Conservation (phyloP, 2,888 invertebrate species). For the Dione juno region DNA sequence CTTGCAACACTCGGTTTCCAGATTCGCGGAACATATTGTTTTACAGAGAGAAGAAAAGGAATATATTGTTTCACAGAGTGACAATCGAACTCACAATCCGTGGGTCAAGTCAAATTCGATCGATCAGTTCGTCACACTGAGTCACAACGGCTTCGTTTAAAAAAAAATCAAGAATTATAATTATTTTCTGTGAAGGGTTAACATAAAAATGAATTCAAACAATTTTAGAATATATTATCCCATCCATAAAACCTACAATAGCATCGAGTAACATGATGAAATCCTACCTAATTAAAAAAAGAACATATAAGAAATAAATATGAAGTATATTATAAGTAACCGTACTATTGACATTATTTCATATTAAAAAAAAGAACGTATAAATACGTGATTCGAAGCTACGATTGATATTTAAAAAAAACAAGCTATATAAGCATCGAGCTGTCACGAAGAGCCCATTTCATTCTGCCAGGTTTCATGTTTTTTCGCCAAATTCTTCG, state of each 20-base stretch:
- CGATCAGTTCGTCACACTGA: no score
- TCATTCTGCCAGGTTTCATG: conserved; percentile 86
- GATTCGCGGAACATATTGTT: no score
- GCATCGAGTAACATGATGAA: not conserved
- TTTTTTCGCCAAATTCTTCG: conserved; percentile 79
- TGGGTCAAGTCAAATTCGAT: no score
- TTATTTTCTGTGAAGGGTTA: no score
- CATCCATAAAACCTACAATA: not conserved
- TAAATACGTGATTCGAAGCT: not conserved
- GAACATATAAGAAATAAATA: not conserved
- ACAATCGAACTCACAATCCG: no score
- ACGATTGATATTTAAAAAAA: not conserved
- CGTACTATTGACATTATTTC: not conserved
- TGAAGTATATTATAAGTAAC: not conserved
- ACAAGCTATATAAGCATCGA: not conserved
- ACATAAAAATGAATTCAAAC: conserved; percentile 2
- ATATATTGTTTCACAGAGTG: no score
- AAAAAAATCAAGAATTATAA: no score
- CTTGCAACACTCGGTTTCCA: no score
- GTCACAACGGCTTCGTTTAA: no score
- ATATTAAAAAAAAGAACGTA: not conserved
- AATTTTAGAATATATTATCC: not conserved
- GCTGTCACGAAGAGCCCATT: conserved; percentile 80
- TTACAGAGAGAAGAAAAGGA: no score
- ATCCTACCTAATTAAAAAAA: not conserved